Base-by-base conservation (phyloP, 2,888 invertebrate genomes). In the Phoenoteleia sp. region DNA sequence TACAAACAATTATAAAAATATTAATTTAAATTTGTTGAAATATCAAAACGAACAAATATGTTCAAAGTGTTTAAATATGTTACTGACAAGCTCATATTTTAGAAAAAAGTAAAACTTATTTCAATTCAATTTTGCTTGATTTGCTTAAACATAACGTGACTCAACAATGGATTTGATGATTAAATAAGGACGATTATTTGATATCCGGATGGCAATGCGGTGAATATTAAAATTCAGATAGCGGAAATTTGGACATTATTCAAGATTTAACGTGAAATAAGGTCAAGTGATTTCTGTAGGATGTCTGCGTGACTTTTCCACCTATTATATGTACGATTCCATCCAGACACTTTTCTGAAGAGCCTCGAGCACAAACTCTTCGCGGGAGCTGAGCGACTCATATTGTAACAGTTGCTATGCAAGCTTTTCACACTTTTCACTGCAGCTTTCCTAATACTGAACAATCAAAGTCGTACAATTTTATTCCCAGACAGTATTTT, bases 331-430 rank as follows among this genome's bases (percentile, higher is more conserved):
- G 75, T 75, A 52, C 75, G 79, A 80, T 75, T 84, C 56, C 79
- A 84, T 84, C 84, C 62, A 84, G 76, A 80, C 80, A 71, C 80
- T 80, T 80, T 76, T 79, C 69, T 79, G 29, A 62, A 83, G 79
- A 62, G 79, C 69, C 83, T 74, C 74, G 36, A 83, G 83, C 83
- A 77, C 66, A 77, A 83, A 83, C 72, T 81, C 25, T 60, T 39
- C 33, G 72, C 11, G 60, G 74, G 66, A 66, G 39, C 33, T 13
- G 49, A 21, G 49, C 62, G 47, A 36, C 27, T 64, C 71, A 9
- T 39, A 75, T 80, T 84, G 79, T 62, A 54, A 62, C 79, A 74
- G 84, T 84, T 84, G 84, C 84, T 75, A 84, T 84, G 84, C 84
- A 80, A 80, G 79, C 79, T 79, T 79, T 80, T 80, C 69, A 62